Conservation (phyloP, 2,113 vertebrate genomes). For the Mesitornis unicolor region DNA sequence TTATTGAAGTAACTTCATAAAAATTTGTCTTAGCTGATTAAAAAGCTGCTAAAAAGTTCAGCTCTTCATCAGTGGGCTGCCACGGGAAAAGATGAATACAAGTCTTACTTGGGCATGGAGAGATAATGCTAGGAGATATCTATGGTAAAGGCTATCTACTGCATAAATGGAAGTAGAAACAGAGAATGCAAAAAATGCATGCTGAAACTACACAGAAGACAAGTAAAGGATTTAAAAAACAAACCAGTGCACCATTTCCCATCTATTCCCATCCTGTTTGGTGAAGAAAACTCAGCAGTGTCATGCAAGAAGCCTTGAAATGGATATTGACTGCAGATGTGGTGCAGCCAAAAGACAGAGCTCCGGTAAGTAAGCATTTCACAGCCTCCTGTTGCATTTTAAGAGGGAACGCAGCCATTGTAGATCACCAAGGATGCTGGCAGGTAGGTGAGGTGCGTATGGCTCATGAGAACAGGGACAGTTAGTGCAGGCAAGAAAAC, state of each 20-base stretch:
- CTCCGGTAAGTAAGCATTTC: neutral
- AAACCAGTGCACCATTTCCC: neutral
- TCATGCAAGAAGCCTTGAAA: neutral
- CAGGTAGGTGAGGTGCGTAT: neutral
- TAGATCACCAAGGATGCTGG: neutral
- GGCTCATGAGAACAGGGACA: neutral
- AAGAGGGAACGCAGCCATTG: neutral
- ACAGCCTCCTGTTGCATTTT: neutral
- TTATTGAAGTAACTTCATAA: neutral
- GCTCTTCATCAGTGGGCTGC: neutral
- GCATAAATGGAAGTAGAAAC: rapidly evolving
- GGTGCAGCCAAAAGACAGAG: neutral
- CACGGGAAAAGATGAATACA: neutral
- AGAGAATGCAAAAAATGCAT: neutral
- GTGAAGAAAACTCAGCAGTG: neutral
- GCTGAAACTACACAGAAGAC: neutral
- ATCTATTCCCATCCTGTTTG: neutral
- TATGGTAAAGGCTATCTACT: neutral
- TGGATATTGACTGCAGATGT: neutral
- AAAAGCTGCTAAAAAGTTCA: neutral
- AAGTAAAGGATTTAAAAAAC: neutral
- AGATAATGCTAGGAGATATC: no score
- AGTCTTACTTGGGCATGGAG: neutral
- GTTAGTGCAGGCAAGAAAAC: neutral
- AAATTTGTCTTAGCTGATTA: neutral